These are phyloP conservation scores for Diplolepis rosae DNA, from an alignment of 2,888 invertebrate species.

Conservation along the genomic window DNA sequence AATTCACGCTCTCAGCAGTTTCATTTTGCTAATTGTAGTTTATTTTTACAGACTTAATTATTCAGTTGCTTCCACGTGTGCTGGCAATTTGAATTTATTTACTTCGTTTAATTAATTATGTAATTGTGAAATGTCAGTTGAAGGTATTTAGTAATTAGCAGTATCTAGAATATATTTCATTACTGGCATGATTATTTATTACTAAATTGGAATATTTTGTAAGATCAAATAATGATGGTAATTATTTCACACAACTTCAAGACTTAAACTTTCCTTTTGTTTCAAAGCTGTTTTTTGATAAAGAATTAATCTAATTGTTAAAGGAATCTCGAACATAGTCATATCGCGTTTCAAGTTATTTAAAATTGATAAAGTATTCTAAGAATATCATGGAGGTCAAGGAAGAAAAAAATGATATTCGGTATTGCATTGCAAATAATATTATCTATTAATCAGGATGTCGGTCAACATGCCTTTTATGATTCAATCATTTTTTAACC, in stretches of 20 bases:
- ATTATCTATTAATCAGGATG: slow-evolving; percentile 13
- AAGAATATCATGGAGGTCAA: slow-evolving; percentile 40
- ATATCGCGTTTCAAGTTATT: slow-evolving; percentile 42
- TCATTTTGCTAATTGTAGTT: background rate
- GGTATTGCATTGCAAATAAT: background rate
- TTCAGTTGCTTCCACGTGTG: background rate
- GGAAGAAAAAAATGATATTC: slow-evolving; percentile 37
- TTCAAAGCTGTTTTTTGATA: slow-evolving; percentile 1
- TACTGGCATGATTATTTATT: too few relatives aligned
- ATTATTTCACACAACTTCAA: too few relatives aligned
- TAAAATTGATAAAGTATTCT: slow-evolving; percentile 41
- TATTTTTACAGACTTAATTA: slow-evolving; percentile 12
- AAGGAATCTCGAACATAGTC: slow-evolving; percentile 46
- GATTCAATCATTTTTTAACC: slow-evolving; percentile 8
- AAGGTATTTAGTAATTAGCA: background rate
- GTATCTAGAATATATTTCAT: too few relatives aligned
- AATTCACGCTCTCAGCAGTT: background rate
- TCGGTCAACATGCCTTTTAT: slow-evolving; percentile 15
- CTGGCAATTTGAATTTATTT: background rate
- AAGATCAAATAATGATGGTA: too few relatives aligned
- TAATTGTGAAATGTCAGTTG: background rate
- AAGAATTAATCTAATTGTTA: slow-evolving; percentile 27
- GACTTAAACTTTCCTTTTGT: background rate
- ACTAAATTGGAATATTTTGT: too few relatives aligned
- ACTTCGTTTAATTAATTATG: background rate